Evolutionary conservation across 2,113 vertebrate genomes (phyloP), one percentile per base, ranked within the genome.

Genomic region (Ctenomys sociabilis): DNA sequence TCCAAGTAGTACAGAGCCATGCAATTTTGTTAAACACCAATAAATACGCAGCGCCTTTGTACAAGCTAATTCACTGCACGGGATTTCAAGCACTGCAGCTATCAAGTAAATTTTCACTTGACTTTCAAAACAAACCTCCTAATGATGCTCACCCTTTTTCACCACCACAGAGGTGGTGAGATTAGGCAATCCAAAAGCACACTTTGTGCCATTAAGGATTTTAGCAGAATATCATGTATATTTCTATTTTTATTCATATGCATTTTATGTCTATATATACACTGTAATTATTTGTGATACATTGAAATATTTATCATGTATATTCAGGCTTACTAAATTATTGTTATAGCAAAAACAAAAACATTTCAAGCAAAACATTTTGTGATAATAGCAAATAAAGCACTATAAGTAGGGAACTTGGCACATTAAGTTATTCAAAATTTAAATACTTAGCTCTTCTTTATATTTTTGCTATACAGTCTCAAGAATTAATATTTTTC

Each of bases 11-110:
- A 91, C 35, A 93, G 68, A 95, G 92, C 89, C 75, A n/a, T 72
- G 73, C 68, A 96, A 90, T 96, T 97, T 77, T 93, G 91, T 86
- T 95, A 91, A 96, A 96, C 73, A 85, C 63, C 63, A 87, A 66
- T 96, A 95, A 97, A 96, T 94, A 87, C 63, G 66, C 88, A 43
- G 49, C 37, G 84, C 17, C 75, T 93, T 94, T 90, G 64, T 92
- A 94, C 93, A 93, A 80, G 61, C 91, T 92, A 85, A 96, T 93
- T 94, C 84, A 88, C n/a, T 68, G 43, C 72, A 87, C 35, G 80
- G 70, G 66, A 90, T 77, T 96, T 96, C 80, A 94, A 95, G 68
- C 57, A 87, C 32, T 90, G 26, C 87, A 77, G 35, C 86, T 85
- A 75, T 64, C 84, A 93, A 94, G 68, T 72, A 92, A 94, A 94